Evolutionary conservation across 2,113 vertebrate genomes (phyloP).

Genomic region (Microcebus ravelobensis): DNA sequence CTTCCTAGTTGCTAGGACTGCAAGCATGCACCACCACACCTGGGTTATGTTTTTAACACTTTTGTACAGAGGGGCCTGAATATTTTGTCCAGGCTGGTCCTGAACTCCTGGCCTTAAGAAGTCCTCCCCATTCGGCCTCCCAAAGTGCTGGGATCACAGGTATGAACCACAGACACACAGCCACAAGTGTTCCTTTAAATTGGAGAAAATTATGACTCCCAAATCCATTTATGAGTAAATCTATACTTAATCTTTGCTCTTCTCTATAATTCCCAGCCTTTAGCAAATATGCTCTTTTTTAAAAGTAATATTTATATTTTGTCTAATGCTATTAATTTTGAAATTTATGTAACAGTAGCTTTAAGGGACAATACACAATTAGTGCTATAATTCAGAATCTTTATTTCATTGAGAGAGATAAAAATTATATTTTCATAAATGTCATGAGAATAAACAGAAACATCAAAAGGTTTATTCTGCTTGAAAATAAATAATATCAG

Average conservation of each 20-base stretch:
- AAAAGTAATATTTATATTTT: conserved; percentile 9
- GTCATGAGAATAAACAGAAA: conserved; percentile 40
- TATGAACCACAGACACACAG: no score
- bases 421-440: conserved; percentile 33
- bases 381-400: neutral
- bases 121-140: no score
- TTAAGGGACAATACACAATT: neutral
- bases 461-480: conserved; percentile 39
- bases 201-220: neutral
- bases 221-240: neutral
- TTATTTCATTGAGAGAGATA: neutral
- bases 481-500: conserved; percentile 36
- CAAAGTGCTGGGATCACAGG: no score
- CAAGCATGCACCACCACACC: no score
- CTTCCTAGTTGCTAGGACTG: no score
- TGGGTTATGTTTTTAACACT: no score
- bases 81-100: no score
- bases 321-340: neutral
- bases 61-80: no score
- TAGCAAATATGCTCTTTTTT: neutral
- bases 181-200: neutral
- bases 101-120: no score
- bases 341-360: conserved; percentile 27
- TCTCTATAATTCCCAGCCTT: neutral
- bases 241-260: neutral